phyloP scores from a whole-genome alignment of 2,888 invertebrate species.

The Cenopis cana region DNA sequence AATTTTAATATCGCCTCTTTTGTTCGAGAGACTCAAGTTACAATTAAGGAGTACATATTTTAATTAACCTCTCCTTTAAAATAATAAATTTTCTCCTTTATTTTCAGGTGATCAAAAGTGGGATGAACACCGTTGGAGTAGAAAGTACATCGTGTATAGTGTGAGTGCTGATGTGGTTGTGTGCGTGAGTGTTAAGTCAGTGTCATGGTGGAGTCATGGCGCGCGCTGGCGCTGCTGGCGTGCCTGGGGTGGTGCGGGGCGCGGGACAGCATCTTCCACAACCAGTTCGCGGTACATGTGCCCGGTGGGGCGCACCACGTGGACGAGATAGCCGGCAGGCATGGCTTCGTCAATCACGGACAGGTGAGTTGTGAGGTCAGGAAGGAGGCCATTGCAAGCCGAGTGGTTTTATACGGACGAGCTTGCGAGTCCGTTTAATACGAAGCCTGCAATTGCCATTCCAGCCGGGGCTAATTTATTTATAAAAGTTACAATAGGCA shows the following conservation, averaged over 20 bases:
- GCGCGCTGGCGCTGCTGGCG: constrained; percentile 58
- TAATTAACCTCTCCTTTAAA: constrained; percentile 56
- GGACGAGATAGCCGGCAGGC: constrained; percentile 90
- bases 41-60: constrained; percentile 62
- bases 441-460: too few relatives aligned
- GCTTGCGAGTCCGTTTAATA: too few relatives aligned
- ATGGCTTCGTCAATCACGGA: constrained; percentile 94
- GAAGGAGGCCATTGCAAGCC: too few relatives aligned
- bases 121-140: constrained; percentile 35
- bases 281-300: constrained; percentile 95
- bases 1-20: constrained; percentile 71
- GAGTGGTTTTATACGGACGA: too few relatives aligned
- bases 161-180: constrained; percentile 38
- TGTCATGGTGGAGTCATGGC: constrained; percentile 79
- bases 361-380: too few relatives aligned
- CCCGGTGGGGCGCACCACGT: constrained; percentile 90
- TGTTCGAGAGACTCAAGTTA: constrained; percentile 59
- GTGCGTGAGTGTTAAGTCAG: constrained; percentile 39
- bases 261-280: constrained; percentile 87
- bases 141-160: constrained; percentile 31
- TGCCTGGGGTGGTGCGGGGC: constrained; percentile 64
- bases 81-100: background rate
- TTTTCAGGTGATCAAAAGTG: constrained; percentile 40
- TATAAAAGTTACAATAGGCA: too few relatives aligned
- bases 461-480: too few relatives aligned